Evolutionary conservation across 2,113 vertebrate species (phyloP).

Genomic region (Micronycteris hirsuta): DNA sequence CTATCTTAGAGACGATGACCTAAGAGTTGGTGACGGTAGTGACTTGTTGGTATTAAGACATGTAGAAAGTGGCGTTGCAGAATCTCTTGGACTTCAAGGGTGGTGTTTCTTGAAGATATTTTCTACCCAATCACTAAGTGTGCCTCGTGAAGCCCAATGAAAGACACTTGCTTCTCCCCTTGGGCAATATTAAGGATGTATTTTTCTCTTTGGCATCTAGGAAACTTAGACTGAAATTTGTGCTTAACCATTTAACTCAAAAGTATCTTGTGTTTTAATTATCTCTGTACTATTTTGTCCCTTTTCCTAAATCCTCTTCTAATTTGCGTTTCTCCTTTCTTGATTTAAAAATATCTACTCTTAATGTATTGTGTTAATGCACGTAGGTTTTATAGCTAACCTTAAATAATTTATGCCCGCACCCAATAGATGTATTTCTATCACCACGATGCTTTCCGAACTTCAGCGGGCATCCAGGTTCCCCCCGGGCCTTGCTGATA

Average conservation of each 20-base stretch:
- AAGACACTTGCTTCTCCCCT: not conserved
- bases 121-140: not conserved
- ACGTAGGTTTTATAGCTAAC: not conserved
- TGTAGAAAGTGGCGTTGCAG: not conserved
- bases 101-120: not conserved
- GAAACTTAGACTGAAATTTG: not conserved
- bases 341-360: not conserved
- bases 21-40: not conserved
- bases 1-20: not conserved
- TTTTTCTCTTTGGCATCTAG: not conserved
- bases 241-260: not conserved
- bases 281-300: not conserved
- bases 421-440: not conserved
- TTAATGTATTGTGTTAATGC: not conserved
- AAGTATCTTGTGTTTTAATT: not conserved
- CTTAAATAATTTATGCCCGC: not conserved
- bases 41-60: not conserved
- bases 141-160: not conserved
- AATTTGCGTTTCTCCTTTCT: not conserved
- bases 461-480: not conserved
- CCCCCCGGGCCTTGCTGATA: not conserved
- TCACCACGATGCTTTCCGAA: not conserved
- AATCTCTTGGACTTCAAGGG: not conserved
- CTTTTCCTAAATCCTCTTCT: not conserved
- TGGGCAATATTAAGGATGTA: not conserved